Evolutionary conservation across 2,797 vertebrate genomes (phyloP).

Genomic region (Sphaeramia orbicularis): DNA sequence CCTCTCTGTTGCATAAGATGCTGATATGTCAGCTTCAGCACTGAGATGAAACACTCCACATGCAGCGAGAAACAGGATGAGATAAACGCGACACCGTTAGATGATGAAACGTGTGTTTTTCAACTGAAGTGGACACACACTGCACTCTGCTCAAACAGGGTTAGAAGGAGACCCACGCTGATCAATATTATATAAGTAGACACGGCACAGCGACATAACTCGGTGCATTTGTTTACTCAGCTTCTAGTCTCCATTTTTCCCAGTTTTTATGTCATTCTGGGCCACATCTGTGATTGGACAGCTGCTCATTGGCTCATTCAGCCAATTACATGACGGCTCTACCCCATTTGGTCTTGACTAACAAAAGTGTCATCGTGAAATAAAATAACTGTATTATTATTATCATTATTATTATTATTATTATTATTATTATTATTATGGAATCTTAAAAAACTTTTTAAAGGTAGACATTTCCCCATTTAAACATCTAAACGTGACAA

Average conservation of each 20-base stretch:
- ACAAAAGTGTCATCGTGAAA: not conserved
- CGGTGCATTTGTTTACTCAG: no score
- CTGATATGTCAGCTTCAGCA: slow-evolving; percentile 18
- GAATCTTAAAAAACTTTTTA: no score
- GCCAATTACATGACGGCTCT: not conserved
- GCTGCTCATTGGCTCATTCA: no score
- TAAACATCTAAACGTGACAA: no score
- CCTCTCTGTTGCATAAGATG: slow-evolving; percentile 26
- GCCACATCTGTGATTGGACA: not conserved
- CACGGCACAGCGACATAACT: not conserved
- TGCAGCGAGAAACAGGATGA: not conserved
- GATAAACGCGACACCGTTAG: not conserved
- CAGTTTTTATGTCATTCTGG: not conserved
- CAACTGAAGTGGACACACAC: not conserved
- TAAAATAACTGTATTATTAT: no score
- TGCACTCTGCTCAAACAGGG: no score
- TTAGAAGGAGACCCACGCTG: slow-evolving; percentile 14
- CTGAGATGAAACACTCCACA: not conserved
- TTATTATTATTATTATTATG: no score
- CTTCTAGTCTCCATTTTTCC: not conserved
- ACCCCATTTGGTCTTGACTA: not conserved
- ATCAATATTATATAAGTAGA: slow-evolving; percentile 29
- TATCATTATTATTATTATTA: no score
- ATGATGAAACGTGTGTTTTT: slow-evolving; percentile 6
- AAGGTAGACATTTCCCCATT: no score